Conservation (phyloP, 1,140 invertebrate genomes). For the Holcopasites calliopsidis region DNA sequence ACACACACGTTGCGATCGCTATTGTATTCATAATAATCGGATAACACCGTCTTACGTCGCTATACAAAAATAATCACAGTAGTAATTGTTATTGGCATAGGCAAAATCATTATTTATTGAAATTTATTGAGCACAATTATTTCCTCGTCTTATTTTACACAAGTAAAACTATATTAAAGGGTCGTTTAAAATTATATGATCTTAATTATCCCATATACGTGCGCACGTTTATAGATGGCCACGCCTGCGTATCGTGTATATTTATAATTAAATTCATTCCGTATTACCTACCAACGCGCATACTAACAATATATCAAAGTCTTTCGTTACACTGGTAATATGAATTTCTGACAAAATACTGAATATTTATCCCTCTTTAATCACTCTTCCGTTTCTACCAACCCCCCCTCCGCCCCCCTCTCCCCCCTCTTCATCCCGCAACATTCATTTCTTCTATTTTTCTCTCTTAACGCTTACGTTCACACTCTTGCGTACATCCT, state of each 20-base stretch:
- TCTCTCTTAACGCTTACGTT: neutral
- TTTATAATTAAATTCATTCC: conserved; percentile 62
- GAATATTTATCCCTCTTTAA: conserved; percentile 52
- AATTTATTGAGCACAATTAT: conserved; percentile 72
- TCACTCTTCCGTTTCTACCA: conserved; percentile 15
- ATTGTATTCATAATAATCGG: conserved; percentile 38
- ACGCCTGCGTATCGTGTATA: conserved; percentile 59
- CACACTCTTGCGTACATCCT: neutral
- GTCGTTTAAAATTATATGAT: conserved; percentile 67
- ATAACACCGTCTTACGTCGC: conserved; percentile 42
- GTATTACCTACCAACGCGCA: conserved; percentile 62
- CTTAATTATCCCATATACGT: conserved; percentile 62
- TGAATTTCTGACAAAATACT: conserved; percentile 66
- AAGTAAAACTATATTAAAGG: conserved; percentile 69
- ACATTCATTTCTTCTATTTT: neutral
- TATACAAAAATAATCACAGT: conserved; percentile 60
- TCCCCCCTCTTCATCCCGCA: neutral
- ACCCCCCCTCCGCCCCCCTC: neutral
- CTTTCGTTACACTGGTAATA: conserved; percentile 63
- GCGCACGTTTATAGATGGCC: conserved; percentile 62
- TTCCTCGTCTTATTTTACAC: conserved; percentile 65
- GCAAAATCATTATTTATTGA: conserved; percentile 72
- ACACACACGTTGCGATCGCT: conserved; percentile 35
- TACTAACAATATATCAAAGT: conserved; percentile 68
- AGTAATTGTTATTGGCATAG: conserved; percentile 68